Evolutionary conservation across 2,888 invertebrate species (phyloP), one percentile per base, ranked within the genome.

Genomic region (Sinelater perroti): DNA sequence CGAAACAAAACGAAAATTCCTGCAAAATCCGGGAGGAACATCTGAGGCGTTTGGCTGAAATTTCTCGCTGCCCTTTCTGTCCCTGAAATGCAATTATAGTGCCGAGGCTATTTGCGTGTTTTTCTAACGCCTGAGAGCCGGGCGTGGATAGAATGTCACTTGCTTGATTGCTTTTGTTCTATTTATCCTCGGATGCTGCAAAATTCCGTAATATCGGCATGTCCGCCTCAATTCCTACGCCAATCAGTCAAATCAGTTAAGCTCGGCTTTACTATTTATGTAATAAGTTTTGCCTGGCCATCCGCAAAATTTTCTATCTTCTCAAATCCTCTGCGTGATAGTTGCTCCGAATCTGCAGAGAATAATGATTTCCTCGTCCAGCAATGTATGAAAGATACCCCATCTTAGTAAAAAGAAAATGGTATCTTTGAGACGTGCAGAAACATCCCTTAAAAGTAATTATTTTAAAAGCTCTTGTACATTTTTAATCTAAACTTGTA

Each of bases 1-100:
- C 40, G 40, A 40, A 40, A 40, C 40, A 40, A 40, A 40, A 40
- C 40, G 40, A 40, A 40, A 40, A 38, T 38, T 38, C 38, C 20
- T 20, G 4, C 20, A 38, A 20, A 38, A 40, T 40, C 40, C 40
- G 14, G 24, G 16, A 40, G 14, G 13, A 18, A 40, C 24, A 33
- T 40, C 40, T 21, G n/a, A 14, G 24, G 21, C 24, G 24, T 26
- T 24, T 4, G 14, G 40, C 24, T 40, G 26, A 40, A 24, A 40
- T 24, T 24, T 40, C 40, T 40, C 26, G 24, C 24, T 40, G n/a
- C 40, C 16, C 14, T 16, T 26, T 8, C 26, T 24, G 40, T 24
- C 24, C 24, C 40, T 38, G 24, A 40, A 24, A 24, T 40, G 40
- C 40, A 40, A 40, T 40, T 40, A 40, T 40, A 40, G 40, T 21